These are phyloP conservation scores for Nephrotoma flavescens DNA, from an alignment of 2,888 invertebrate genomes.

Conservation along the genomic window DNA sequence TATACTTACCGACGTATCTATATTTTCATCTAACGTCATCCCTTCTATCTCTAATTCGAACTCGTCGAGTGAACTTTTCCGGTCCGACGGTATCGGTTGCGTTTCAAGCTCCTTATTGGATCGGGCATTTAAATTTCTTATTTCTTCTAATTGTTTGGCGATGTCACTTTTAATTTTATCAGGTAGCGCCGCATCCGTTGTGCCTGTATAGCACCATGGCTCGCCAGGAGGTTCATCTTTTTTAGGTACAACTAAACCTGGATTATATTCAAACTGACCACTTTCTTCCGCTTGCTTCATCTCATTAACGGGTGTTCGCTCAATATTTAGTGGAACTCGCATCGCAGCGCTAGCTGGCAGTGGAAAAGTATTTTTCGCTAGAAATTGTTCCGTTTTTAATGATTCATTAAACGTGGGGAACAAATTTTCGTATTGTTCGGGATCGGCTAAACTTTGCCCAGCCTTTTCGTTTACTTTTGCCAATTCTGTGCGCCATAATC, in stretches of 20 bases:
- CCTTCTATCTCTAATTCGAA: constrained; percentile 73
- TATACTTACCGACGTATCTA: constrained; percentile 52
- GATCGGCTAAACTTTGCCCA: constrained; percentile 90
- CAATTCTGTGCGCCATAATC: constrained; percentile 74
- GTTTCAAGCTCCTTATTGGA: background rate
- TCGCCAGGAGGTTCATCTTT: background rate
- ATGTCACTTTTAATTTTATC: background rate
- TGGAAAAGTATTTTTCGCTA: constrained; percentile 28
- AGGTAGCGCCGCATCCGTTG: background rate
- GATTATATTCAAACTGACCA: background rate
- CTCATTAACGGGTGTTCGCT: constrained; percentile 56
- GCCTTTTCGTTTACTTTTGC: constrained; percentile 74
- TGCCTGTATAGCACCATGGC: background rate
- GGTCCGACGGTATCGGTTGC: constrained; percentile 17
- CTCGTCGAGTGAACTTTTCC: constrained; percentile 37
- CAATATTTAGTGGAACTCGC: constrained; percentile 41
- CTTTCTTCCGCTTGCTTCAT: constrained; percentile 41
- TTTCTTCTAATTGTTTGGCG: background rate
- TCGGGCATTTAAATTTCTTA: background rate
- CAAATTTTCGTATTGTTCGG: constrained; percentile 87
- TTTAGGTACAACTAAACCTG: background rate
- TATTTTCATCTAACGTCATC: constrained; percentile 62
- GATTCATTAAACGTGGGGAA: constrained; percentile 73
- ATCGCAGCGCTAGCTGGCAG: constrained; percentile 44
- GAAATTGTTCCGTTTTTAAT: constrained; percentile 53